These are phyloP conservation scores for Siniperca undulata DNA, from an alignment of 2,797 vertebrate species.

Conservation along the genomic window DNA sequence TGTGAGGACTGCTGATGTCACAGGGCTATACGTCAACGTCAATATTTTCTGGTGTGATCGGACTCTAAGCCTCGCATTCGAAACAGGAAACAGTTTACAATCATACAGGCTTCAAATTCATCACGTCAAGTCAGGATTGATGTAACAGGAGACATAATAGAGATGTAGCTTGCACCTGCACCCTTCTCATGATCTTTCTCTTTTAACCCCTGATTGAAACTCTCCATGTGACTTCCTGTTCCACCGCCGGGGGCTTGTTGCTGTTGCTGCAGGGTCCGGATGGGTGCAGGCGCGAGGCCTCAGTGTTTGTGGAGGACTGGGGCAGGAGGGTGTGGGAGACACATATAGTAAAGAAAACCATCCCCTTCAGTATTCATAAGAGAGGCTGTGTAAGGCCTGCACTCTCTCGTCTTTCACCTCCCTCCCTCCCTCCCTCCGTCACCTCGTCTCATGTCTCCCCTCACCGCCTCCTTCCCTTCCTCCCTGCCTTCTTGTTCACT, in stretches of 20 bases:
- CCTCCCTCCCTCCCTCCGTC: not conserved
- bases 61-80: not conserved
- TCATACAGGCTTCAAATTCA: not conserved
- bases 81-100: not conserved
- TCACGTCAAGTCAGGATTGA: too few relatives aligned
- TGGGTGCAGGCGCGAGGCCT: slow-evolving; percentile 79
- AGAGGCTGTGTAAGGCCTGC: slow-evolving; percentile 86
- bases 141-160: too few relatives aligned
- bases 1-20: too few relatives aligned
- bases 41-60: not conserved
- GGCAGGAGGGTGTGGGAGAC: slow-evolving; percentile 88
- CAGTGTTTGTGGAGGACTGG: slow-evolving; percentile 88
- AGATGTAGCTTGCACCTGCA: too few relatives aligned
- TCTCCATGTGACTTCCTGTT: slow-evolving; percentile 54
- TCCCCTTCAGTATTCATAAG: slow-evolving; percentile 86
- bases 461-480: not conserved
- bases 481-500: slow-evolving; percentile 11
- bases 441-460: slow-evolving; percentile 30
- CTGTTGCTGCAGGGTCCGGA: slow-evolving; percentile 84
- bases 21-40: not conserved
- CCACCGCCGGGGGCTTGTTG: slow-evolving; percentile 29
- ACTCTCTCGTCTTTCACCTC: slow-evolving; percentile 39
- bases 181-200: not conserved
- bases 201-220: slow-evolving; percentile 35
- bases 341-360: slow-evolving; percentile 88